Percentiles rank a stretch among this genome's conserved stretches.
phyloP scores from a whole-genome alignment of 2,113 vertebrate species.

The Pleuronectes platessa region DNA sequence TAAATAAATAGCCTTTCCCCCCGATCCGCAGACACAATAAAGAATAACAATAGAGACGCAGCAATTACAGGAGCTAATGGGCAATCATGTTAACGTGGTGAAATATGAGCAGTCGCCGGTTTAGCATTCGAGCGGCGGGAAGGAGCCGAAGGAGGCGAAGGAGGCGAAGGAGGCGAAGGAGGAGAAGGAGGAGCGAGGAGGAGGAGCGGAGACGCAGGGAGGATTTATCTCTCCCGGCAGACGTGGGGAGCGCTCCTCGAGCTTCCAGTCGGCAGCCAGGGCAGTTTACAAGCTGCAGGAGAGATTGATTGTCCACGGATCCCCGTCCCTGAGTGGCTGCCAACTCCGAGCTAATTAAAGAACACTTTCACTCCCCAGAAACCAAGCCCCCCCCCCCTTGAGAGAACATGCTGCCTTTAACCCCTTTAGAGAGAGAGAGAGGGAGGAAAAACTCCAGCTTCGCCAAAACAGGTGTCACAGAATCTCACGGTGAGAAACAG shows the following conservation, averaged over 20 bases:
- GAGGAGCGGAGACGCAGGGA: conserved; percentile 26
- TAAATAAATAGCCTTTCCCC: conserved; percentile 1
- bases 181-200: neutral
- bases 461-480: conserved; percentile 4
- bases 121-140: neutral
- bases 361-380: conserved; percentile 46
- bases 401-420: conserved; percentile 35
- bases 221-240: conserved; percentile 71
- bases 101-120: conserved; percentile 30
- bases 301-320: conserved; percentile 76
- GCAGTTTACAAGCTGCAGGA: conserved; percentile 75
- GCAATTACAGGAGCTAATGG: conserved; percentile 56
- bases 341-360: conserved; percentile 78
- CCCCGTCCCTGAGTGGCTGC: conserved; percentile 53
- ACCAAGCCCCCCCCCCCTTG: conserved; percentile 2
- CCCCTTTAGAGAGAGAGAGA: neutral
- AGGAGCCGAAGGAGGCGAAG: conserved; percentile 14
- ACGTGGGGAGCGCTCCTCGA: conserved; percentile 48
- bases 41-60: conserved; percentile 29
- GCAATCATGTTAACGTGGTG: conserved; percentile 43
- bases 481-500: neutral
- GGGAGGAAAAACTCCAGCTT: no score
- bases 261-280: conserved; percentile 66
- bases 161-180: conserved; percentile 14
- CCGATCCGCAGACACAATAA: conserved; percentile 29